Percentiles rank a stretch among this genome's conserved stretches.
These are phyloP conservation scores for Eufriesea mexicana DNA, from an alignment of 1,140 invertebrate genomes.

Conservation along the genomic window DNA sequence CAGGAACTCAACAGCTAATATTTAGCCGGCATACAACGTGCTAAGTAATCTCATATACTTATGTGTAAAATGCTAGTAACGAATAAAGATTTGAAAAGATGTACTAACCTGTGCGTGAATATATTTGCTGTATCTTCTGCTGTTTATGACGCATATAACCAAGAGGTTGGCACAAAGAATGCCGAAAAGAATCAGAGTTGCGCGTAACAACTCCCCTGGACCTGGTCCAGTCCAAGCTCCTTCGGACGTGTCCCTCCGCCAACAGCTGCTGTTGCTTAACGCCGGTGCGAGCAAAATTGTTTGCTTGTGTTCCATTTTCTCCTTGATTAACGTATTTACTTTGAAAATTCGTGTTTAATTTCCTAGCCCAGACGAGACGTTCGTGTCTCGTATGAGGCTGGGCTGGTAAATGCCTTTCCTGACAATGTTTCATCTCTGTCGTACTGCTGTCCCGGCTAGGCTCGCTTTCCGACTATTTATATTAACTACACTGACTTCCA, in stretches of 20 bases:
- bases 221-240: conserved; percentile 85
- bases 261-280: conserved; percentile 91
- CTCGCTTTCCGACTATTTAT: neutral
- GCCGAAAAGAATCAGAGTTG: conserved; percentile 88
- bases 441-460: neutral
- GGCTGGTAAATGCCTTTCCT: conserved; percentile 11
- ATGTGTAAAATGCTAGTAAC: neutral
- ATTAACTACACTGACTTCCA: neutral
- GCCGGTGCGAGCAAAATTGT: conserved; percentile 88
- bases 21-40: too few relatives aligned
- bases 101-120: conserved; percentile 90
- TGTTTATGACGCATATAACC: conserved; percentile 92
- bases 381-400: conserved; percentile 47
- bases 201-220: conserved; percentile 87
- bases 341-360: conserved; percentile 29
- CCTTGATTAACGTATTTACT: neutral
- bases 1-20: too few relatives aligned
- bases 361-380: conserved; percentile 51
- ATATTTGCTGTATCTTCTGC: conserved; percentile 90
- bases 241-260: conserved; percentile 85
- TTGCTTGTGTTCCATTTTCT: conserved; percentile 76
- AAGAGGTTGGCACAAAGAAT: conserved; percentile 90
- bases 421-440: conserved; percentile 25
- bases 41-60: neutral
- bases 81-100: neutral